Evolutionary conservation across 2,888 invertebrate genomes (phyloP).

Genomic region (Acleris laterana): DNA sequence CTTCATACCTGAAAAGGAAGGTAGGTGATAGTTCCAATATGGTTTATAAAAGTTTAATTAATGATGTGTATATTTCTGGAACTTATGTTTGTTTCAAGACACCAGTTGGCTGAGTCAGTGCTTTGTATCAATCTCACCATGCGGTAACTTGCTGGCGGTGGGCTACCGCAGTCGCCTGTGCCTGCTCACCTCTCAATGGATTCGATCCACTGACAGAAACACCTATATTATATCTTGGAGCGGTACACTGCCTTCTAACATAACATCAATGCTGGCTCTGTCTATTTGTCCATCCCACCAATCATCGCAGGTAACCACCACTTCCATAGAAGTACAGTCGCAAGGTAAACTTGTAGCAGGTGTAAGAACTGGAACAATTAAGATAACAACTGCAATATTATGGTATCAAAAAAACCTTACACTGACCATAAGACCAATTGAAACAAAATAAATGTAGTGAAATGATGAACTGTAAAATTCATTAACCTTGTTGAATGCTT

Average conservation of each 20-base stretch:
- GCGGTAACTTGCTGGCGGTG: constrained; percentile 72
- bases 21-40: constrained; percentile 42
- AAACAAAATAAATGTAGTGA: too few relatives aligned
- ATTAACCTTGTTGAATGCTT: too few relatives aligned
- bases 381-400: too few relatives aligned
- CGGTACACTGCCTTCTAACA: constrained; percentile 72
- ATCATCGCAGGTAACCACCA: constrained; percentile 71
- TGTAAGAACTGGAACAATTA: too few relatives aligned
- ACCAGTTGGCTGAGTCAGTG: constrained; percentile 75
- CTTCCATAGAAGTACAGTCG: too few relatives aligned
- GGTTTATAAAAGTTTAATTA: not conserved
- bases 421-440: too few relatives aligned
- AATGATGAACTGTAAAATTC: too few relatives aligned
- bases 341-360: too few relatives aligned
- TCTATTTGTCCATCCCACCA: constrained; percentile 74
- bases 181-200: constrained; percentile 76
- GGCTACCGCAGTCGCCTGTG: constrained; percentile 71
- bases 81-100: constrained; percentile 57
- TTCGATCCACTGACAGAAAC: constrained; percentile 71
- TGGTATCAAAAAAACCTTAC: too few relatives aligned
- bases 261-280: constrained; percentile 64
- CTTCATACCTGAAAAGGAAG: constrained; percentile 81
- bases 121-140: constrained; percentile 72
- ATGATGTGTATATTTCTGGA: not conserved
- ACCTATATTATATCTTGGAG: constrained; percentile 78